Evolutionary conservation across 2,113 vertebrate genomes (phyloP).

Genomic region (Phocoena phocoena): DNA sequence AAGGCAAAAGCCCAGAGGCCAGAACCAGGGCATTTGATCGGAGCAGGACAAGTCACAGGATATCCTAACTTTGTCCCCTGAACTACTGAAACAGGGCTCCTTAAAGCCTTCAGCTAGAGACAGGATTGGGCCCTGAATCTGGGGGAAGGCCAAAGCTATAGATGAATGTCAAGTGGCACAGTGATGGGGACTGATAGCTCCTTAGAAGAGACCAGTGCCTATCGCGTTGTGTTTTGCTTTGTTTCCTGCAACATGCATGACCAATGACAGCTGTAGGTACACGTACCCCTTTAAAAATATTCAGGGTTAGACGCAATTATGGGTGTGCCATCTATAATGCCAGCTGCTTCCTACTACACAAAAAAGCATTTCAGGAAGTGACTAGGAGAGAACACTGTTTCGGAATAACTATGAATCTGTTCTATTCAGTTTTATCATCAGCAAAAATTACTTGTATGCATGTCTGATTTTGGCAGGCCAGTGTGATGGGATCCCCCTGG

Average conservation of each 20-base stretch:
- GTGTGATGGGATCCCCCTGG: background rate
- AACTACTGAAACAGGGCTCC: background rate
- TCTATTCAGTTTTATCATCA: background rate
- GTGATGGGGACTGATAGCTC: background rate
- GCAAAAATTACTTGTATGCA: background rate
- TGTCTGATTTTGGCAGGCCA: background rate
- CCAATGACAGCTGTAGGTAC: background rate
- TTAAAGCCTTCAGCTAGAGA: background rate
- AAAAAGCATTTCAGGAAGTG: background rate
- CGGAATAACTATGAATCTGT: background rate
- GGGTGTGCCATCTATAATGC: background rate
- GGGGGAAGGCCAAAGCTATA: background rate
- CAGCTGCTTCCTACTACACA: background rate
- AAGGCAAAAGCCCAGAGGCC: conserved; percentile 25
- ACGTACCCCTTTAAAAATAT: background rate
- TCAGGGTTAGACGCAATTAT: background rate
- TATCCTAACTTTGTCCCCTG: background rate
- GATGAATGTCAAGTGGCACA: background rate
- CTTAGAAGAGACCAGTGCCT: background rate
- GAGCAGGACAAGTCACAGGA: background rate
- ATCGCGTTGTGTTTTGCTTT: background rate
- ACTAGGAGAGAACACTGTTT: background rate
- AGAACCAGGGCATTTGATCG: background rate
- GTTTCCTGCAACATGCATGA: background rate
- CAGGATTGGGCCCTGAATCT: background rate